Conservation (phyloP, 2,113 vertebrate genomes). For the Toxotes jaculatrix region DNA sequence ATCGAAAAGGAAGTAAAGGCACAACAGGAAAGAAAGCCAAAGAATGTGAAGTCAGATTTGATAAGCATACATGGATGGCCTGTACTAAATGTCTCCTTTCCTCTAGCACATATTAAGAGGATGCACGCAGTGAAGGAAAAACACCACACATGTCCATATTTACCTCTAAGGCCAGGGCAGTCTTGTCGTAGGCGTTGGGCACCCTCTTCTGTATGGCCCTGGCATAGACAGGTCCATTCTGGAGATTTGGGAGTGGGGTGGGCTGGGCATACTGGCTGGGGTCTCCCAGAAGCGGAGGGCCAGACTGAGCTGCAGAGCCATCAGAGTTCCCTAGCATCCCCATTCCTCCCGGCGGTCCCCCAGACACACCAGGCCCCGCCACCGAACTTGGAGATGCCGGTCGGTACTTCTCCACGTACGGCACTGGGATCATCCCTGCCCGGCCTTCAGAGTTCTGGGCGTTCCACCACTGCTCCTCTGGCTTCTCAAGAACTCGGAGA, state of each 20-base stretch:
- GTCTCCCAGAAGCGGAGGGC: slow-evolving; percentile 91
- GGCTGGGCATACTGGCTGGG: slow-evolving; percentile 99
- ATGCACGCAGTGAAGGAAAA: neutral
- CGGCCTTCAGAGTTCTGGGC: slow-evolving; percentile 95
- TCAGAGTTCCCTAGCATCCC: slow-evolving; percentile 91
- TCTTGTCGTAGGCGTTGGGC: slow-evolving; percentile 99
- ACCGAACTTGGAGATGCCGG: slow-evolving; percentile 87
- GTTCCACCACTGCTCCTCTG: slow-evolving; percentile 99
- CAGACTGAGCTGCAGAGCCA: slow-evolving; percentile 82
- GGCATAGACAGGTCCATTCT: slow-evolving; percentile 98
- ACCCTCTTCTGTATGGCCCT: slow-evolving; percentile 99
- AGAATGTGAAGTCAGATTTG: slow-evolving; percentile 1
- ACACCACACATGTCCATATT: slow-evolving; percentile 40
- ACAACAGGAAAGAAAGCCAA: slow-evolving; percentile 17
- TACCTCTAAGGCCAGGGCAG: slow-evolving; percentile 99
- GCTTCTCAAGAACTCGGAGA: slow-evolving; percentile 95
- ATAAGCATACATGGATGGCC: slow-evolving; percentile 4
- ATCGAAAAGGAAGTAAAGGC: slow-evolving; percentile 7
- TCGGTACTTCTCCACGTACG: slow-evolving; percentile 97
- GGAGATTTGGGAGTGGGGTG: slow-evolving; percentile 97
- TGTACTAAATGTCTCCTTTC: neutral
- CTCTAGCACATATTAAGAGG: neutral
- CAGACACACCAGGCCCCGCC: slow-evolving; percentile 46
- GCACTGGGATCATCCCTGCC: slow-evolving; percentile 98
- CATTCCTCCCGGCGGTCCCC: slow-evolving; percentile 48